Evolutionary conservation across 1,140 invertebrate genomes (phyloP).

Genomic region (Pseudomyrmex flavicornis): DNA sequence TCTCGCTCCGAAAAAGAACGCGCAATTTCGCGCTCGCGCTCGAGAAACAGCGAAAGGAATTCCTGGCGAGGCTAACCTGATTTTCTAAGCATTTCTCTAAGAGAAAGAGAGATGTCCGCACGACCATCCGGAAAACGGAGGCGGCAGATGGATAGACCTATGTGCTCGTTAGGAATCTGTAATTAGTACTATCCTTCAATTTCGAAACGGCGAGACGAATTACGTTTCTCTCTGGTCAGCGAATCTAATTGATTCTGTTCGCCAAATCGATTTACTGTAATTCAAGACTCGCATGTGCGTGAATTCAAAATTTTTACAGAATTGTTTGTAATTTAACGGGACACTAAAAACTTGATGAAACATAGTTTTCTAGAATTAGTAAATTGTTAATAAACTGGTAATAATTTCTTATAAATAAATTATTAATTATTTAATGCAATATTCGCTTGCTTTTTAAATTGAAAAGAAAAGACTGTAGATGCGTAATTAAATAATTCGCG

Average conservation of each 20-base stretch:
- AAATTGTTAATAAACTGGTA: background rate
- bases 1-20: constrained; percentile 46
- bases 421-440: background rate
- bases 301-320: background rate
- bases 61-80: constrained; percentile 60
- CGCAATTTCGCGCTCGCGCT: background rate
- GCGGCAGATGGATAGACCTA: constrained; percentile 26
- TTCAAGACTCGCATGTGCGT: background rate
- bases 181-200: constrained; percentile 45
- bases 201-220: constrained; percentile 34
- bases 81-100: constrained; percentile 42
- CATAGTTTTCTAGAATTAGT: too few relatives aligned
- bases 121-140: constrained; percentile 36
- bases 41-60: constrained; percentile 47
- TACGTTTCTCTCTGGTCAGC: constrained; percentile 28
- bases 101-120: constrained; percentile 15
- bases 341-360: background rate
- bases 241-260: constrained; percentile 48
- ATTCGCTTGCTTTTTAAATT: too few relatives aligned
- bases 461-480: too few relatives aligned
- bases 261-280: constrained; percentile 37
- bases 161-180: constrained; percentile 37
- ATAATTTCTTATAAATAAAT: background rate
- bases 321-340: too few relatives aligned
- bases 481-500: background rate